Evolutionary conservation across 2,797 vertebrate species (phyloP), one percentile per base, ranked within the genome.

Genomic region (Microctenopoma stevenorrisi): DNA sequence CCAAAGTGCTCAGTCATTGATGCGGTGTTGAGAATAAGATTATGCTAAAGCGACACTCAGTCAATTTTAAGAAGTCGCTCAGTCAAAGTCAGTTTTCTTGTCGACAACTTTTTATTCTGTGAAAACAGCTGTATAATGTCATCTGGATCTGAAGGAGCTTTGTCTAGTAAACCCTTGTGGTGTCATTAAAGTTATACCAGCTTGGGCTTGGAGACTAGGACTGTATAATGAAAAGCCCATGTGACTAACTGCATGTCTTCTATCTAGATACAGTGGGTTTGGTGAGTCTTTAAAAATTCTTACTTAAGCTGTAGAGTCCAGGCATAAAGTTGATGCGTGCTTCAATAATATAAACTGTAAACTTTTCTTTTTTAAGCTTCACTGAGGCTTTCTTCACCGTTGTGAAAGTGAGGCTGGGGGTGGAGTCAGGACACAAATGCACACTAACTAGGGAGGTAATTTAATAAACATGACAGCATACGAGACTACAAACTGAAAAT

Each of bases 21-120:
- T 60, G 18, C 22, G 33, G 35, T 53, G 44, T 38, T 75, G 16
- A 51, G 49, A 38, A n/a, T 49, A n/a, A n/a, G 30, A 49, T 46
- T 49, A 55, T 25, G 38, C 61, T 30, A 54, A 47, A n/a, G 7
- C 12, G 7, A 5, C 42, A 57, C 13, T n/a, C 4, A 22, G 52
- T 14, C 0, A 1, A 22, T 52, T 72, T 64, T 42, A 46, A 10
- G 30, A 15, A 26, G 42, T 44, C n/a, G 18, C 43, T 46, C 43
- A 46, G 44, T 64, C 0, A 40, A 47, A 30, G 40, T 68, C 37
- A 44, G 4, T 28, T 52, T 15, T 57, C 59, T 48, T 30, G 1
- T 37, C 3, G 16, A 54, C 13, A 37, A 3, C 5, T 30, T 33
- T 6, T 33, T 6, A 30, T 15, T 26, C 11, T 43, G 14, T 74